Percentiles rank a stretch among this genome's conserved stretches.
phyloP scores from a whole-genome alignment of 2,797 vertebrate genomes.

The Hyperoplus lanceolatus region DNA sequence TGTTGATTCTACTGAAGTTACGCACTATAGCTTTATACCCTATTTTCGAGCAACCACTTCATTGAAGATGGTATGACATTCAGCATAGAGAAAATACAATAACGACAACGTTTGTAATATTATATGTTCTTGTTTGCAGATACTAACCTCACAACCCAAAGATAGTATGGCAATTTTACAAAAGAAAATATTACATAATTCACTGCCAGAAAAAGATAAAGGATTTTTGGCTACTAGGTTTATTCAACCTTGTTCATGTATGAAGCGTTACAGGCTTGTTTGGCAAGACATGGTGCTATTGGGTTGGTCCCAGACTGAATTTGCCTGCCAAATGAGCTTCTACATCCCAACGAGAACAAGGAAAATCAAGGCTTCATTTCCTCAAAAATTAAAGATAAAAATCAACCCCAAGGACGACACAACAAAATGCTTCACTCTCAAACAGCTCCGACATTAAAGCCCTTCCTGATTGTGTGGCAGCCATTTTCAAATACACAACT shows the following conservation, averaged over 20 bases:
- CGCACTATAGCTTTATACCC: too few species aligned
- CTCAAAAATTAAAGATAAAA: slow-evolving; percentile 22
- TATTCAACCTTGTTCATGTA: slow-evolving; percentile 28
- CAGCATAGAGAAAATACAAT: not conserved
- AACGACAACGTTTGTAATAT: slow-evolving; percentile 11
- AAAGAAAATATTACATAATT: slow-evolving; percentile 3
- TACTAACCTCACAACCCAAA: slow-evolving; percentile 24
- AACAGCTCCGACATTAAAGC: not conserved
- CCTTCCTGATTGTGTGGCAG: not conserved
- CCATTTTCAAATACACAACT: slow-evolving; percentile 25
- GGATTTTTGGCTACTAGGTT: slow-evolving; percentile 24
- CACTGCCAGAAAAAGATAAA: slow-evolving; percentile 40
- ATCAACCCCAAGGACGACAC: not conserved
- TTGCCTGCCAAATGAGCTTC: slow-evolving; percentile 42
- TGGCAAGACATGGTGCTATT: slow-evolving; percentile 45
- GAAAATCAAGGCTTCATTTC: slow-evolving; percentile 11
- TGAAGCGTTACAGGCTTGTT: slow-evolving; percentile 46
- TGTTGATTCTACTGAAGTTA: too few species aligned
- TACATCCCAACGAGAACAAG: slow-evolving; percentile 20
- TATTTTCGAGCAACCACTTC: not conserved
- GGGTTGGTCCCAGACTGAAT: slow-evolving; percentile 20
- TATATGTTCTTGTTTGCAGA: slow-evolving; percentile 34
- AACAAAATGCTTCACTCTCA: slow-evolving; percentile 7
- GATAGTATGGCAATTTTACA: slow-evolving; percentile 18
- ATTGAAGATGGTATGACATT: slow-evolving; percentile 9